Percentiles rank a stretch among this genome's conserved stretches.
Conservation (phyloP, 2,797 vertebrate species). For the Typhlichthys subterraneus region DNA sequence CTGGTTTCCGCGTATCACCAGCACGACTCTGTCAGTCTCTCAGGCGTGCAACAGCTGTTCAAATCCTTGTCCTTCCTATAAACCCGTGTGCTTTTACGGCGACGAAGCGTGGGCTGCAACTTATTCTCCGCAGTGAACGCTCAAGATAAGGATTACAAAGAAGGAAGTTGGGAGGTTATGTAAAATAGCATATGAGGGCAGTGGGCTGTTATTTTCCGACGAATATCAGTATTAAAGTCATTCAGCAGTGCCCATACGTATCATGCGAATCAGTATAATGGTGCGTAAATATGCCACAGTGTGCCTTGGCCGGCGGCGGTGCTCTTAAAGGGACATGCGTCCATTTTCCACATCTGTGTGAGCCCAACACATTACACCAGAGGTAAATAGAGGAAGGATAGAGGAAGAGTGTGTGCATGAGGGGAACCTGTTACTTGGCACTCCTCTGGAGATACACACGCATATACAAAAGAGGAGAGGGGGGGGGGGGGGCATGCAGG, state of each 20-base stretch:
- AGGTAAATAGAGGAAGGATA: too few species aligned
- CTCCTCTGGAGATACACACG: constrained; percentile 62
- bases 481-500: constrained; percentile 45
- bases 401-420: constrained; percentile 34
- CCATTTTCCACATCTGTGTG: constrained; percentile 64
- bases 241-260: constrained; percentile 35
- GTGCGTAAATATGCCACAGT: constrained; percentile 47
- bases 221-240: constrained; percentile 22
- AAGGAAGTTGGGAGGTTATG: neutral
- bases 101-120: constrained; percentile 3
- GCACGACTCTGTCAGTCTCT: constrained; percentile 33
- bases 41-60: constrained; percentile 61
- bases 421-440: constrained; percentile 64
- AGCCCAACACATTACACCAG: constrained; percentile 56
- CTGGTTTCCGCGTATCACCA: constrained; percentile 48
- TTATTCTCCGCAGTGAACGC: neutral
- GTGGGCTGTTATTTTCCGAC: constrained; percentile 17
- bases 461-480: constrained; percentile 8
- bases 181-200: constrained; percentile 14
- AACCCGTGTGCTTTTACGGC: neutral
- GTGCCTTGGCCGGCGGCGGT: constrained; percentile 41
- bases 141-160: constrained; percentile 5
- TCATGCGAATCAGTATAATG: constrained; percentile 45
- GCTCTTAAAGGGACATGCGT: constrained; percentile 64
- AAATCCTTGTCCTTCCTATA: neutral